Evolutionary conservation across 1,140 invertebrate species (phyloP).

Genomic region (Pseudomyrmex cubaensis): DNA sequence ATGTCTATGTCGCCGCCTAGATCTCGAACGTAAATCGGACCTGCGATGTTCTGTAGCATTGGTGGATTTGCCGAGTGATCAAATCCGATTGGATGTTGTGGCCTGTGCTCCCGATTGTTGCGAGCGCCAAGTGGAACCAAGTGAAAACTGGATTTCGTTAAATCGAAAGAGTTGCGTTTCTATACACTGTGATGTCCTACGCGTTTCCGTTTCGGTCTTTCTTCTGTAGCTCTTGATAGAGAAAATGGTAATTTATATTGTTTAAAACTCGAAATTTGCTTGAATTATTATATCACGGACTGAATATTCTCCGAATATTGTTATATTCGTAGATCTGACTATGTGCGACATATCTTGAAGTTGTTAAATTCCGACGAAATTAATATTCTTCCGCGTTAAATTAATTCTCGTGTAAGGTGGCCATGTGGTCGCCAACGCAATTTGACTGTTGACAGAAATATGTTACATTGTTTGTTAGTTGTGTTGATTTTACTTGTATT

Average conservation of each 20-base stretch:
- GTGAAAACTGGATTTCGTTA: too few relatives aligned
- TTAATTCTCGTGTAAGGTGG: neutral
- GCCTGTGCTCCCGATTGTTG: too few relatives aligned
- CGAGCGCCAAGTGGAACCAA: too few relatives aligned
- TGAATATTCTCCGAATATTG: neutral
- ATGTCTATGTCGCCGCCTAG: too few relatives aligned
- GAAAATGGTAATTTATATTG: conserved; percentile 31
- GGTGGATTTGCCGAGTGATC: too few relatives aligned
- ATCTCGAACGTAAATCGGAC: too few relatives aligned
- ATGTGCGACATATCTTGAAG: neutral
- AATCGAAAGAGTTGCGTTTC: neutral
- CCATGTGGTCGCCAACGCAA: neutral
- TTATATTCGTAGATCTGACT: neutral
- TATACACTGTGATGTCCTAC: neutral
- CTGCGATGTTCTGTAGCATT: too few relatives aligned
- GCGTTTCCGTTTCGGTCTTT: conserved; percentile 10
- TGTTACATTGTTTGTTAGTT: neutral
- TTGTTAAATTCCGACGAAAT: neutral
- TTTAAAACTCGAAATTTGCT: neutral
- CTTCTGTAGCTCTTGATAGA: neutral
- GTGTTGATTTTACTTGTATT: neutral
- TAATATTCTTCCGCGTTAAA: neutral
- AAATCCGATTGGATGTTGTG: too few relatives aligned
- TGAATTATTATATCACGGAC: neutral
- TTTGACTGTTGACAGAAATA: neutral